Conservation (phyloP, 64 coral and sea anemone species). For the Catalaphyllia jardinei region DNA sequence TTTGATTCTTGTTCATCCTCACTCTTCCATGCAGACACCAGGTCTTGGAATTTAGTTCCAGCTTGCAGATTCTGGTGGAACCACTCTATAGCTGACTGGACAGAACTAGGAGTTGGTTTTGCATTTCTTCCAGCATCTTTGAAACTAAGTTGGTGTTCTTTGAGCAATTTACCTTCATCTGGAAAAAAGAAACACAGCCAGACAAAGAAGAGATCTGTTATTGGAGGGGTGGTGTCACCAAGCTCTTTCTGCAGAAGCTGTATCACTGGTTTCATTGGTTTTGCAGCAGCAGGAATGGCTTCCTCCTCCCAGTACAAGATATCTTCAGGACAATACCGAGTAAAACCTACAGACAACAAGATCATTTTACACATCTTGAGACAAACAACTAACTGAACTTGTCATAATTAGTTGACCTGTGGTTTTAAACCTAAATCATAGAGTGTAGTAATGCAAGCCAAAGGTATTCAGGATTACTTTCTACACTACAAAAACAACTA, state of each 20-base stretch:
- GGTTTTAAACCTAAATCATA: too few species aligned
- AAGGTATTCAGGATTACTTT: too few species aligned
- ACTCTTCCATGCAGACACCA: neutral
- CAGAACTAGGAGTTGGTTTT: constrained; percentile 21
- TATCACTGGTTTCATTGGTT: constrained; percentile 56
- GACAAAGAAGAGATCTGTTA: constrained; percentile 61
- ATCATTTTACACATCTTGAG: too few species aligned
- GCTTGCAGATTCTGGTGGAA: constrained; percentile 9
- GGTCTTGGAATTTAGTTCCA: neutral
- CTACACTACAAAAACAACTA: too few species aligned
- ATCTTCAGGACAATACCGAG: constrained; percentile 12
- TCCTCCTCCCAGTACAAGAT: constrained; percentile 47
- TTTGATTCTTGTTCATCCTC: neutral
- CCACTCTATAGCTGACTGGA: constrained; percentile 21
- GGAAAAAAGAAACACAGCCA: constrained; percentile 76
- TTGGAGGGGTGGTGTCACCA: constrained; percentile 46
- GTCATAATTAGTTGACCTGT: too few species aligned
- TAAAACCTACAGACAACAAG: neutral
- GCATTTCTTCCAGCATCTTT: constrained; percentile 49
- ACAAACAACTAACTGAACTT: too few species aligned
- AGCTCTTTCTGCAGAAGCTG: constrained; percentile 68
- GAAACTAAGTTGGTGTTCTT: constrained; percentile 50
- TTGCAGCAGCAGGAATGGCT: neutral
- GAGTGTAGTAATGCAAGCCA: too few species aligned
- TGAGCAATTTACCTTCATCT: neutral